These are phyloP conservation scores for Mirza zaza DNA, from an alignment of 2,113 vertebrate genomes.

Conservation along the genomic window DNA sequence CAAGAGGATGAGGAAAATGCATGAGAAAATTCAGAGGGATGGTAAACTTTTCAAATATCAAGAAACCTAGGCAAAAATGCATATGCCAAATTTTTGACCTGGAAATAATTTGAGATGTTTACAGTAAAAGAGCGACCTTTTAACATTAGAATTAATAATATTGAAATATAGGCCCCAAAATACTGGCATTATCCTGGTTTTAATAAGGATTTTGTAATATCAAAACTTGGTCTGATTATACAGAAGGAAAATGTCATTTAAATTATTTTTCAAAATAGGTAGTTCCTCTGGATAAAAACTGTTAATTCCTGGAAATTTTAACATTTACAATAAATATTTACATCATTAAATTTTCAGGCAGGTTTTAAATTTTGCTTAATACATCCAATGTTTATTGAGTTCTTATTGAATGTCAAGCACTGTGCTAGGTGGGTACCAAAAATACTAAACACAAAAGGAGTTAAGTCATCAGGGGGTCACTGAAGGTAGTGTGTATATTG, in stretches of 20 bases:
- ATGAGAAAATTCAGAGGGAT: neutral
- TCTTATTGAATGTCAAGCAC: neutral
- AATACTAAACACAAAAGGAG: neutral
- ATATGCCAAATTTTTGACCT: neutral
- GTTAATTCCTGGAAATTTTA: neutral
- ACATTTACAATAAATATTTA: neutral
- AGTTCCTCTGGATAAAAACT: neutral
- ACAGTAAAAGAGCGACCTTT: neutral
- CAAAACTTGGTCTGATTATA: neutral
- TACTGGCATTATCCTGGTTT: neutral
- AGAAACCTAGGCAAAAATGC: conserved; percentile 2
- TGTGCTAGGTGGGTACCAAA: neutral
- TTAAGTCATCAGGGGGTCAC: neutral
- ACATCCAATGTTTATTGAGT: neutral
- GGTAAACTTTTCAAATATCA: neutral
- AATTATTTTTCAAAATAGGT: conserved; percentile 15
- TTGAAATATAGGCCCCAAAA: neutral
- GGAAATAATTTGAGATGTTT: neutral
- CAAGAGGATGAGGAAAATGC: neutral
- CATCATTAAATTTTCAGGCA: neutral
- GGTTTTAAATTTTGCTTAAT: neutral
- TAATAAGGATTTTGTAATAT: neutral
- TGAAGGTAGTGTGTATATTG: neutral
- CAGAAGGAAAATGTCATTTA: neutral
- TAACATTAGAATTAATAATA: neutral